These are phyloP conservation scores for Danionella cerebrum DNA, from an alignment of 2,113 vertebrate genomes.

Conservation along the genomic window DNA sequence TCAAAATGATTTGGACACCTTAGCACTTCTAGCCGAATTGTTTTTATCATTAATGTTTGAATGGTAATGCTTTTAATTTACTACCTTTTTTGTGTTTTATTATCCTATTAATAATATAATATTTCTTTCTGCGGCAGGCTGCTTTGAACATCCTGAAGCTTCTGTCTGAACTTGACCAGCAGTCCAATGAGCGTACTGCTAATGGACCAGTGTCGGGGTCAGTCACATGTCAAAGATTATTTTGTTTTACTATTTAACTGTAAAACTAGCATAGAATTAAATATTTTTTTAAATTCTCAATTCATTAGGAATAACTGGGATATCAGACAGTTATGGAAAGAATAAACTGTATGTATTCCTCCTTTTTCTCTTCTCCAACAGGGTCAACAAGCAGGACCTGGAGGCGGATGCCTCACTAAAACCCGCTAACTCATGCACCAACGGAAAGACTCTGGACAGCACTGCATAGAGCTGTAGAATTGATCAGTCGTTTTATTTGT, in stretches of 20 bases:
- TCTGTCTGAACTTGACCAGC: slow-evolving; percentile 94
- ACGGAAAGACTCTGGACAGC: slow-evolving; percentile 87
- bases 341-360: too few species aligned
- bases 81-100: too few species aligned
- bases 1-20: too few species aligned
- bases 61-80: too few species aligned
- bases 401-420: slow-evolving; percentile 74
- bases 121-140: slow-evolving; percentile 64
- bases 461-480: slow-evolving; percentile 59
- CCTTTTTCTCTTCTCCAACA: too few species aligned
- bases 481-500: slow-evolving; percentile 12
- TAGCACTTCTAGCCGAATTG: too few species aligned
- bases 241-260: background rate
- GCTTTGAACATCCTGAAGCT: slow-evolving; percentile 94
- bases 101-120: too few species aligned
- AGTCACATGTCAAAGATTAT: slow-evolving; percentile 47
- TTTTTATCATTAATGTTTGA: too few species aligned
- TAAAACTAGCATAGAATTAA: too few species aligned
- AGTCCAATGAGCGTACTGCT: slow-evolving; percentile 83
- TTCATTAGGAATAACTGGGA: too few species aligned
- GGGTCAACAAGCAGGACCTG: slow-evolving; percentile 81
- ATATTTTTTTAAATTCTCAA: too few species aligned
- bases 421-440: slow-evolving; percentile 80
- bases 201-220: slow-evolving; percentile 93
- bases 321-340: too few species aligned